These are phyloP conservation scores for Lypha dubia DNA, from an alignment of 2,888 invertebrate species.

Conservation along the genomic window DNA sequence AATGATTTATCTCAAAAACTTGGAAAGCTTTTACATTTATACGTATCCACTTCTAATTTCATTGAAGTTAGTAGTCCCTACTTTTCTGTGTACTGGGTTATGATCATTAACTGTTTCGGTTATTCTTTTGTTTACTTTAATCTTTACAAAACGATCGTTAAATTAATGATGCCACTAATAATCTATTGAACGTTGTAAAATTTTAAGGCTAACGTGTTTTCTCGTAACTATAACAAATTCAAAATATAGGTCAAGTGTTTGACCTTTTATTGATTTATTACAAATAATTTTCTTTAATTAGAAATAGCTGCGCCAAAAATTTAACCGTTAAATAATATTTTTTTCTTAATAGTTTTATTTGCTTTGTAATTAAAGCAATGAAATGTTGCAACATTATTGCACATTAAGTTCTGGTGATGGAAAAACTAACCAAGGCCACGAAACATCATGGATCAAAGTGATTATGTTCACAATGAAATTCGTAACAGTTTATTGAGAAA, in stretches of 20 bases:
- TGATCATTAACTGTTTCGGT: background rate
- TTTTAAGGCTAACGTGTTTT: background rate
- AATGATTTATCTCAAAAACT: too few relatives aligned
- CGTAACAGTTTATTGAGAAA: too few relatives aligned
- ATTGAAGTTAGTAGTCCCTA: too few relatives aligned
- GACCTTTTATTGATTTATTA: background rate
- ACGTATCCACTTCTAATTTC: too few relatives aligned
- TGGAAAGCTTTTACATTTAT: too few relatives aligned
- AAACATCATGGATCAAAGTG: too few relatives aligned
- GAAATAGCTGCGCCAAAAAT: background rate
- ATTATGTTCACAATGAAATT: too few relatives aligned
- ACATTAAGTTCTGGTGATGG: too few relatives aligned
- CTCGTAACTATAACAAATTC: background rate
- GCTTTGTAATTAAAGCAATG: too few relatives aligned
- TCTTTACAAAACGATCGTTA: slow-evolving; percentile 54
- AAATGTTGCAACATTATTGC: background rate
- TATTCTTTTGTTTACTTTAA: slow-evolving; percentile 40
- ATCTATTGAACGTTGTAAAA: slow-evolving; percentile 45
- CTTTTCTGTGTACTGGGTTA: slow-evolving; percentile 3
- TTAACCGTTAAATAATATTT: background rate
- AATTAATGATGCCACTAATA: slow-evolving; percentile 58
- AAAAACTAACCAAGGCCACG: too few relatives aligned
- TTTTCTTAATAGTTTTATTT: background rate
- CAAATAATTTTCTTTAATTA: background rate
- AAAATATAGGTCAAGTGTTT: slow-evolving; percentile 46